phyloP scores from a whole-genome alignment of 2,113 vertebrate genomes.

The Gnathonemus echidnorhynchus region DNA sequence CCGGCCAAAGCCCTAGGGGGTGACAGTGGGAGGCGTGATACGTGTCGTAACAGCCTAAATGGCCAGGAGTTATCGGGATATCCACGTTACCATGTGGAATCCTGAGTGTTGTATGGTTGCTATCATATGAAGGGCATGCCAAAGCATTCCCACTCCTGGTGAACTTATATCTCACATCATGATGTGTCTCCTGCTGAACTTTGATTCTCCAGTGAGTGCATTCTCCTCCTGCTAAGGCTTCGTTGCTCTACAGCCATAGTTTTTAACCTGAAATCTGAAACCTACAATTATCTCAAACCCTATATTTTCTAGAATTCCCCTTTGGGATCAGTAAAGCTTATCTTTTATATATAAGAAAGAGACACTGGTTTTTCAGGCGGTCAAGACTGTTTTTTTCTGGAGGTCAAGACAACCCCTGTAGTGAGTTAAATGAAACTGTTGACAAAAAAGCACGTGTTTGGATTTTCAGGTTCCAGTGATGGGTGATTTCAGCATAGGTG shows the following conservation, averaged over 20 bases:
- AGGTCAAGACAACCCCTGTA: neutral
- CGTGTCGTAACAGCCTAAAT: neutral
- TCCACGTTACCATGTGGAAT: neutral
- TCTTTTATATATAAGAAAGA: neutral
- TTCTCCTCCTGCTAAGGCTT: neutral
- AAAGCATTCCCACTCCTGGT: neutral
- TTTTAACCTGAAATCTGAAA: neutral
- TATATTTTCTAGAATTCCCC: neutral
- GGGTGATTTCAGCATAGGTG: neutral
- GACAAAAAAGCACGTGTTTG: neutral
- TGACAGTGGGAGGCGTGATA: neutral
- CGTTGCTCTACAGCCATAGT: neutral
- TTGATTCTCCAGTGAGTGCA: neutral
- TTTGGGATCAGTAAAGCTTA: neutral
- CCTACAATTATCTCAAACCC: neutral
- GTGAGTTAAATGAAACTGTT: neutral
- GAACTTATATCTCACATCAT: neutral
- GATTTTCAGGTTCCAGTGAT: neutral
- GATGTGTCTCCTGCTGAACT: neutral
- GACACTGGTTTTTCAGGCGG: neutral
- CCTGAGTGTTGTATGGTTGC: neutral
- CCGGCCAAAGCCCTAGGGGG: neutral
- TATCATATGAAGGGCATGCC: neutral
- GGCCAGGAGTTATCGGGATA: neutral
- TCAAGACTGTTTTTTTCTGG: neutral